Conservation (phyloP, 2,797 vertebrate genomes). For the Argentina silus region DNA sequence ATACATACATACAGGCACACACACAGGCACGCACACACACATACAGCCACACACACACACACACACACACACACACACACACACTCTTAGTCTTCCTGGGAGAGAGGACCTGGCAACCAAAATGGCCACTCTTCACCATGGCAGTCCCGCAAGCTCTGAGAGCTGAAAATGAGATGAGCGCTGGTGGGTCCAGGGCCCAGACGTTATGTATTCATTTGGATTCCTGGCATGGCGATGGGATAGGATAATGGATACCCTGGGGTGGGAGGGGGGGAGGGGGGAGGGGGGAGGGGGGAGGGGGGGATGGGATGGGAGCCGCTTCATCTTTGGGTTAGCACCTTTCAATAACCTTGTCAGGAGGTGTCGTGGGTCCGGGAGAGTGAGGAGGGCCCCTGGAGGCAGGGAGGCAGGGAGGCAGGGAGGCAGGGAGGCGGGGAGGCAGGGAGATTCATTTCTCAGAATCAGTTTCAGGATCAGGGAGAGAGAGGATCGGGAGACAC, state of each 20-base stretch:
- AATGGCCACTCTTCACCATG: background rate
- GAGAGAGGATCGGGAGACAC: too few relatives aligned
- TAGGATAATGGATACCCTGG: slow-evolving; percentile 62
- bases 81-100: slow-evolving; percentile 3
- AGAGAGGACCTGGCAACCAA: background rate
- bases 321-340: slow-evolving; percentile 68
- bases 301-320: slow-evolving; percentile 59
- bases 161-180: slow-evolving; percentile 55
- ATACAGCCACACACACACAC: too few relatives aligned
- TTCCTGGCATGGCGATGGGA: slow-evolving; percentile 60
- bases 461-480: too few relatives aligned
- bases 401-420: too few relatives aligned
- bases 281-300: too few relatives aligned
- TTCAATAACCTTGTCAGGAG: slow-evolving; percentile 67
- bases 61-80: background rate
- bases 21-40: too few relatives aligned
- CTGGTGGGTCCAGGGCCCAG: slow-evolving; percentile 57
- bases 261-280: slow-evolving; percentile 40
- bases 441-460: too few relatives aligned
- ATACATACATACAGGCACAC: too few relatives aligned
- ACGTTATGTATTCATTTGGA: slow-evolving; percentile 60
- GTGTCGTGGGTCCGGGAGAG: slow-evolving; percentile 61
- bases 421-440: too few relatives aligned
- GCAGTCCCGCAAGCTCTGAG: slow-evolving; percentile 7
- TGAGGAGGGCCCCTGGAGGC: slow-evolving; percentile 42